Evolutionary conservation across 2,888 invertebrate species (phyloP).

Genomic region (Seira musarum): DNA sequence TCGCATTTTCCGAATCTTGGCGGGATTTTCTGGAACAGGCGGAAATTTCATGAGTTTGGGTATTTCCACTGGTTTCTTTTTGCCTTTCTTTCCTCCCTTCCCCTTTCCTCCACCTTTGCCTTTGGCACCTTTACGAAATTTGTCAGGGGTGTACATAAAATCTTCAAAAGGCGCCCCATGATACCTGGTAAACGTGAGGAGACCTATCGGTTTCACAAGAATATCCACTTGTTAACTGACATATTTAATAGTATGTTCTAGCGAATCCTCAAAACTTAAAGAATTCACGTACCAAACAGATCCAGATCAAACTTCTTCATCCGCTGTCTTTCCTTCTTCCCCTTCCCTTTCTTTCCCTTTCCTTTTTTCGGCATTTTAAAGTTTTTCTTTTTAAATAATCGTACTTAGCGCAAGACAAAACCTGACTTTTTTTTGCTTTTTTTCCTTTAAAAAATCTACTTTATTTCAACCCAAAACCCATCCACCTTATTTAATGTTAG

Average conservation of each 20-base stretch:
- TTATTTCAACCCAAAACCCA: too few relatives aligned
- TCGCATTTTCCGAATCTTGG: neutral
- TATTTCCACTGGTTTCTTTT: slow-evolving; percentile 28
- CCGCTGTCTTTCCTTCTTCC: too few relatives aligned
- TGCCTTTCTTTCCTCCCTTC: neutral
- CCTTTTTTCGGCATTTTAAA: too few relatives aligned
- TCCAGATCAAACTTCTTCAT: slow-evolving; percentile 66
- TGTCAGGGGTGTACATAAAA: slow-evolving; percentile 65
- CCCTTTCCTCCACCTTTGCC: neutral
- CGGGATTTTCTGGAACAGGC: slow-evolving; percentile 4
- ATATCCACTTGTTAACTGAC: too few relatives aligned
- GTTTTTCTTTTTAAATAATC: too few relatives aligned
- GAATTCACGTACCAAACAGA: slow-evolving; percentile 63
- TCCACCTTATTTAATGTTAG: too few relatives aligned
- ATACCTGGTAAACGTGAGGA: slow-evolving; percentile 65
- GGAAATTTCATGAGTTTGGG: slow-evolving; percentile 64
- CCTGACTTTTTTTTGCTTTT: too few relatives aligned
- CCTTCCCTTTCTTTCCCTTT: too few relatives aligned
- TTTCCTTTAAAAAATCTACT: too few relatives aligned
- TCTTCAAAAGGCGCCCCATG: slow-evolving; percentile 65
- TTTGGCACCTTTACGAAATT: slow-evolving; percentile 33
- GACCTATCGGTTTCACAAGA: slow-evolving; percentile 36
- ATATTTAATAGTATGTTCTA: too few relatives aligned
- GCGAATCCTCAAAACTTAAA: too few relatives aligned
- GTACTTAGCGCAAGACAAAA: too few relatives aligned